Conservation (phyloP, 2,888 invertebrate genomes). For the Caenorhabditis sulstoni region DNA sequence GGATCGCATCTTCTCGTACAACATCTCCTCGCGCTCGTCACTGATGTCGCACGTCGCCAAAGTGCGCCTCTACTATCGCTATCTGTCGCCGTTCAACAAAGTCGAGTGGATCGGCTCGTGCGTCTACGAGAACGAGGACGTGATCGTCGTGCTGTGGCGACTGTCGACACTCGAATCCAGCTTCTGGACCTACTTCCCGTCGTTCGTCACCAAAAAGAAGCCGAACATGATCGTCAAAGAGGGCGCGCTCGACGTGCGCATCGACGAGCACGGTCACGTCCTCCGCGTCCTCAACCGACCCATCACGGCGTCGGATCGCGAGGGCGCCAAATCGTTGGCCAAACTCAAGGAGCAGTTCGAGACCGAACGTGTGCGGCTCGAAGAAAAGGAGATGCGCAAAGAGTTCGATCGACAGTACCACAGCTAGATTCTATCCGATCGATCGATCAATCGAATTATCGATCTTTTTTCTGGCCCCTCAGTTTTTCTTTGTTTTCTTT, state of each 20-base stretch:
- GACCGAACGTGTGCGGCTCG: conserved; percentile 48
- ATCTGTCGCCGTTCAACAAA: conserved; percentile 76
- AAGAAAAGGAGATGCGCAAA: conserved; percentile 64
- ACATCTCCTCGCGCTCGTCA: conserved; percentile 43
- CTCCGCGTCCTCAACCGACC: conserved; percentile 73
- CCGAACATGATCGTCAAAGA: conserved; percentile 67
- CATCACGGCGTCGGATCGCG: conserved; percentile 71
- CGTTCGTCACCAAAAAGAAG: conserved; percentile 72
- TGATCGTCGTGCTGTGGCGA: conserved; percentile 74
- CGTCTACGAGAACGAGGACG: conserved; percentile 75
- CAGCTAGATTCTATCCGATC: too few relatives aligned
- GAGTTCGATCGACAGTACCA: conserved; percentile 60
- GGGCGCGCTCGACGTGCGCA: conserved; percentile 74
- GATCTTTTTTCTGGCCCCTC: too few relatives aligned
- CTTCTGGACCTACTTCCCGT: conserved; percentile 71
- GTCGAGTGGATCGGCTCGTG: conserved; percentile 76
- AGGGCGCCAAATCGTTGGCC: conserved; percentile 67
- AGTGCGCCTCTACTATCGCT: conserved; percentile 75
- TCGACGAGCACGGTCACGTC: conserved; percentile 68
- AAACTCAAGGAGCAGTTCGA: conserved; percentile 66
- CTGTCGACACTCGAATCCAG: conserved; percentile 69
- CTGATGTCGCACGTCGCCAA: conserved; percentile 73
- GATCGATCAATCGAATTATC: too few relatives aligned
- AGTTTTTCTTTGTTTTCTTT: too few relatives aligned
- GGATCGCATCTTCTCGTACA: conserved; percentile 74